phyloP scores from a whole-genome alignment of 37 sponge, comb jelly and placozoan genomes.

The Corticium candelabrum region DNA sequence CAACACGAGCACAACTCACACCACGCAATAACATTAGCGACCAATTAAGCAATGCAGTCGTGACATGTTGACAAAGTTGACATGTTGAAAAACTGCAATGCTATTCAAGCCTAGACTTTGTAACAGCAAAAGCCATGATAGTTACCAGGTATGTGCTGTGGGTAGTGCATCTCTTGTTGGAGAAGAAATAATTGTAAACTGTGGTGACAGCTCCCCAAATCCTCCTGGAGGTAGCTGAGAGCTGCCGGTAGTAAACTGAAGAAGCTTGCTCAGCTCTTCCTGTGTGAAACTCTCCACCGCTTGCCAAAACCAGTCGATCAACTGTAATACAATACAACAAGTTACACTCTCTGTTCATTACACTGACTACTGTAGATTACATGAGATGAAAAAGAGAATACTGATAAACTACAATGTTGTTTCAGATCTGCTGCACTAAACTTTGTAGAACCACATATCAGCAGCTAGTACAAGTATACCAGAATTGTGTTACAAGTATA shows the following conservation, averaged over 20 bases:
- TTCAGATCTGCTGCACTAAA: conserved; percentile 53
- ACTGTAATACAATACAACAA: conserved; percentile 15
- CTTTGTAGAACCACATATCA: conserved; percentile 74
- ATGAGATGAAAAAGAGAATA: not conserved
- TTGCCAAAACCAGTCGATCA: conserved; percentile 78
- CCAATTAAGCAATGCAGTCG: no score
- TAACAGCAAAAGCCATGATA: not conserved
- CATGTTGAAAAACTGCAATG: no score
- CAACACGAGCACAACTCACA: no score
- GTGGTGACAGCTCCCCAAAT: conserved; percentile 56
- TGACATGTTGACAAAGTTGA: no score
- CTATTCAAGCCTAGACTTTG: no score
- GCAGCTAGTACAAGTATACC: no score
- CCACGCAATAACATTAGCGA: no score
- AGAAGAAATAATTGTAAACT: conserved; percentile 47
- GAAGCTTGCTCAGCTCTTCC: conserved; percentile 69
- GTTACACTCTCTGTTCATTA: not conserved
- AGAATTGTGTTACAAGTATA: no score
- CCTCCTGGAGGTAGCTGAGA: conserved; percentile 88
- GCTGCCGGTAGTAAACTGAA: conserved; percentile 76
- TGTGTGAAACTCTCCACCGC: conserved; percentile 59
- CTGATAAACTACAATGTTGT: conserved; percentile 5
- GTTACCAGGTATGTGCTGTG: conserved; percentile 78
- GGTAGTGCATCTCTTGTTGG: conserved; percentile 57
- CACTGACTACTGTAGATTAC: not conserved